Evolutionary conservation across 2,888 invertebrate species (phyloP), one percentile per base, ranked within the genome.

Genomic region (Eupithecia centaureata): DNA sequence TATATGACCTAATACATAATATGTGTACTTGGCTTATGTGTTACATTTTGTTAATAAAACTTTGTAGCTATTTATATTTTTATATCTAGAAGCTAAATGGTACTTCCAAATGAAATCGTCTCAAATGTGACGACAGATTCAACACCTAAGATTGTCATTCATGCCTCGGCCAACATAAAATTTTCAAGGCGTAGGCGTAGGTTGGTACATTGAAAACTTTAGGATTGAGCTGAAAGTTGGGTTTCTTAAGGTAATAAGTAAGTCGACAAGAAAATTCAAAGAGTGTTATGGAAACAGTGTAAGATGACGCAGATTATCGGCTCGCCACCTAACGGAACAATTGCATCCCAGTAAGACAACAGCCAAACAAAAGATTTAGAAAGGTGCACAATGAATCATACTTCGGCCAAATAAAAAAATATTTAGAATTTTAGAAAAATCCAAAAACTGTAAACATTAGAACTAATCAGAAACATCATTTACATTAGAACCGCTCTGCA

Each of bases 271-370:
- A 25, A 5, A 27, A 27, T 7, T 15, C 2, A n/a, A n/a, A n/a
- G n/a, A 28, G 54, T 54, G 28, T 30, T n/a, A 30, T 54, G 54
- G 54, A 54, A 54, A 54, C 28, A 54, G 54, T 28, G 54, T n/a
- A n/a, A n/a, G 54, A 54, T 54, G 54, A 30, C 54, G 28, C 25
- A 30, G 15, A 54, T 8, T 42, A 42, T 18, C 27, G 54, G 25
- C 25, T 28, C 52, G 52, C 28, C n/a, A n/a, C 28, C 54, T 54
- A 28, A 54, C 28, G 54, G 54, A 54, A 52, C 27, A 30, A 54
- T 28, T 28, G 27, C 27, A 54, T 28, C 54, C n/a, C 25, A 25
- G 52, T 28, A n/a, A 54, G 28, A 54, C n/a, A 5, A 54, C 4
- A 28, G 15, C 27, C 54, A 54, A 27, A 27, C 54, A 54, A 54